Percentiles rank a stretch among this genome's conserved stretches.
Evolutionary conservation across 1,140 invertebrate genomes (phyloP).

Genomic region (Platyscapa corneri): DNA sequence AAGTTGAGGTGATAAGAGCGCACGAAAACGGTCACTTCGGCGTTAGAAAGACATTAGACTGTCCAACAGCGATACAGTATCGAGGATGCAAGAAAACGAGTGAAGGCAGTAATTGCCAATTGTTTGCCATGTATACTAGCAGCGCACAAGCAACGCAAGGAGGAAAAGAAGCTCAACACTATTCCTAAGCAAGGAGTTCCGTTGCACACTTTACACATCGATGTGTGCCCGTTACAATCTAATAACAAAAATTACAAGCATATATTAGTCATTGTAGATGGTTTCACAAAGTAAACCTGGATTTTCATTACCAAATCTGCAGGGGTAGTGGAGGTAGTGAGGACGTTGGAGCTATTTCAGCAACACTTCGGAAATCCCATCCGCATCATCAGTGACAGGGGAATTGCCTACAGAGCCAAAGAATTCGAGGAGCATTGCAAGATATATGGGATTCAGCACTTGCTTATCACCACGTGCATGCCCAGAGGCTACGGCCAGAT

Average conservation of each 20-base stretch:
- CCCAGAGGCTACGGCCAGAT: conserved; percentile 57
- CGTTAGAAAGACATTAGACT: not conserved
- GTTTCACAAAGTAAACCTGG: no score
- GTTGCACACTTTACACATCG: not conserved
- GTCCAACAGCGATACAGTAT: no score
- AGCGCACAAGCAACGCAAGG: not conserved
- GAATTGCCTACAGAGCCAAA: conserved; percentile 53
- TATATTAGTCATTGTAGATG: no score
- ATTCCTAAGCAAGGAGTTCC: not conserved
- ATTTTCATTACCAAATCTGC: not conserved
- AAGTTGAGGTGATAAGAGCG: not conserved
- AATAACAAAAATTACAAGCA: no score
- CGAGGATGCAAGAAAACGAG: no score
- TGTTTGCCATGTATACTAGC: no score
- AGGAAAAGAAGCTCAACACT: not conserved
- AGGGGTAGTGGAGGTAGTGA: not conserved
- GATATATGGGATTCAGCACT: not conserved
- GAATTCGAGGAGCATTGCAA: no score
- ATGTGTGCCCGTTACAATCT: not conserved
- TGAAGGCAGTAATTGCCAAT: no score
- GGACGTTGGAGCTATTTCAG: not conserved
- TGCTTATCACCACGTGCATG: not conserved
- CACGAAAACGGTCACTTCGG: not conserved
- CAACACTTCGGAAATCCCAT: no score
- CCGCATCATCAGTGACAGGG: no score